Percentiles rank a stretch among this genome's conserved stretches.
phyloP scores from a whole-genome alignment of 2,113 vertebrate species.

The Hypocryptadius cinnamomeus region DNA sequence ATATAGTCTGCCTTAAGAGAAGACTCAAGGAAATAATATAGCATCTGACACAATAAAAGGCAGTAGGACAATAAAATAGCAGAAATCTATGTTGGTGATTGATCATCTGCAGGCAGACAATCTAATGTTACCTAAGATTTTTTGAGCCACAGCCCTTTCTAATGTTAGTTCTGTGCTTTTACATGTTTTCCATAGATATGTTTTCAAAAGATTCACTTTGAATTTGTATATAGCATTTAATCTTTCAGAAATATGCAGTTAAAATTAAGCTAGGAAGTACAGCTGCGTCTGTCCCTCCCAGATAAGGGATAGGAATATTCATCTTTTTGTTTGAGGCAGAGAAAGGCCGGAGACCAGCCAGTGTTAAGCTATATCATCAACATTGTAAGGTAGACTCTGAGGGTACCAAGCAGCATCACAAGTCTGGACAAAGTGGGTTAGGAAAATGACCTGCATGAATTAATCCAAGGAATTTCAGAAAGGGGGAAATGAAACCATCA shows the following conservation, averaged over 20 bases:
- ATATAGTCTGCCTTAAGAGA: neutral
- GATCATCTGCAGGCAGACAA: neutral
- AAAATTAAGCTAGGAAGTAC: neutral
- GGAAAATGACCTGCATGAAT: neutral
- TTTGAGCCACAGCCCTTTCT: neutral
- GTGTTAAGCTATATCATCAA: neutral
- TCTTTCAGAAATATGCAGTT: neutral
- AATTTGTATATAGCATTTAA: neutral
- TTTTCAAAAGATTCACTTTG: neutral
- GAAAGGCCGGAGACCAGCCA: neutral
- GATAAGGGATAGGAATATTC: slow-evolving; percentile 16
- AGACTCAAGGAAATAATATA: neutral
- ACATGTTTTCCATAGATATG: neutral
- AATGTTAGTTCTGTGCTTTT: neutral
- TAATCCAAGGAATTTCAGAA: neutral
- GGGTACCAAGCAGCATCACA: neutral
- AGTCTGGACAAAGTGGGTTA: neutral
- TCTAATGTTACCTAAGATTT: neutral
- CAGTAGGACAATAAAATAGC: neutral
- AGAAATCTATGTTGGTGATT: neutral
- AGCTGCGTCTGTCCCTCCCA: slow-evolving; percentile 17
- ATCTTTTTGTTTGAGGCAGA: neutral
- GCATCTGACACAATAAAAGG: neutral
- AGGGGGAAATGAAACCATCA: neutral
- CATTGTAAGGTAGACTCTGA: neutral